Conservation (phyloP, 1,140 invertebrate genomes). For the Agrilus planipennis region DNA sequence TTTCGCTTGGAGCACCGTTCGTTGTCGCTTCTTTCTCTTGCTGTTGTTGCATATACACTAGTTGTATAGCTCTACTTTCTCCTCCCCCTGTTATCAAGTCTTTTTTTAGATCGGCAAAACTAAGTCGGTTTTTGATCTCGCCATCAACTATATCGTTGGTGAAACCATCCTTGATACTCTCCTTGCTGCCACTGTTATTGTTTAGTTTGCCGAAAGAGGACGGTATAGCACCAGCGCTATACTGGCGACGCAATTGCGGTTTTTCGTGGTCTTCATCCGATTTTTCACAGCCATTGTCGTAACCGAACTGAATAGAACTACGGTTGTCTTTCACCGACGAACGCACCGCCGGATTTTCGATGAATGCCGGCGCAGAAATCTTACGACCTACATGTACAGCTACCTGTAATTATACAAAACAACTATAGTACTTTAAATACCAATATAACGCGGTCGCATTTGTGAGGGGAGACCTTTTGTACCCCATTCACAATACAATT, state of each 20-base stretch:
- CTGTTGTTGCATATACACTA: slow-evolving; percentile 51
- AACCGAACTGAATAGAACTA: slow-evolving; percentile 55
- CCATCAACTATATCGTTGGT: slow-evolving; percentile 36
- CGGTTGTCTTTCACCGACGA: slow-evolving; percentile 64
- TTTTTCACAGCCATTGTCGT: slow-evolving; percentile 49
- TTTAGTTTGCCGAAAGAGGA: slow-evolving; percentile 26
- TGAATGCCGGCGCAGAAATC: slow-evolving; percentile 39
- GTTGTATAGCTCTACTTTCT: slow-evolving; percentile 40
- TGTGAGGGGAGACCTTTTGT: no score
- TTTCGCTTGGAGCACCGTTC: slow-evolving; percentile 39
- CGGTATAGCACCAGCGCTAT: slow-evolving; percentile 42
- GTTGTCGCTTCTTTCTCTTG: slow-evolving; percentile 37
- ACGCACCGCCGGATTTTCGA: slow-evolving; percentile 37
- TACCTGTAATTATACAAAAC: slow-evolving; percentile 30
- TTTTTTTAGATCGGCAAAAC: slow-evolving; percentile 52
- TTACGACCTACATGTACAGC: slow-evolving; percentile 46
- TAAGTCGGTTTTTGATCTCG: slow-evolving; percentile 46
- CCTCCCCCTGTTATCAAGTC: slow-evolving; percentile 3
- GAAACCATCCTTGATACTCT: slow-evolving; percentile 5
- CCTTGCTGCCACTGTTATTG: neutral
- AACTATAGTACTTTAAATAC: no score
- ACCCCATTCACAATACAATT: no score
- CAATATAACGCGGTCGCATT: no score
- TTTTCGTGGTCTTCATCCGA: slow-evolving; percentile 43
- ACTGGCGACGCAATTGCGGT: slow-evolving; percentile 42